A percentile compares a stretch with the other conserved stretches of the same genome.
These are phyloP conservation scores for Hycleus cichorii DNA, from an alignment of 1,140 invertebrate species.

Conservation along the genomic window DNA sequence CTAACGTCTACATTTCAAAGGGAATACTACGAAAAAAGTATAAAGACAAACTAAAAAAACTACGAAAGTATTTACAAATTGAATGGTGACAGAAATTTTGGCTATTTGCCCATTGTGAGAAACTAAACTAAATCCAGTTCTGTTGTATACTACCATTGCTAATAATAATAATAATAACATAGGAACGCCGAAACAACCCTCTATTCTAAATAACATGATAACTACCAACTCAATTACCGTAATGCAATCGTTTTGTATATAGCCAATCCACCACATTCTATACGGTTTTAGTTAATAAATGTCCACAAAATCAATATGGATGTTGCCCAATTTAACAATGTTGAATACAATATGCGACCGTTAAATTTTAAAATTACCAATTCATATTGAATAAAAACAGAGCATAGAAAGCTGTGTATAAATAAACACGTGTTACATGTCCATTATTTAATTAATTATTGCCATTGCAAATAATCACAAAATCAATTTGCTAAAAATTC, in stretches of 20 bases:
- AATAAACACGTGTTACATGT: too few species aligned
- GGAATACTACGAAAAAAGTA: neutral
- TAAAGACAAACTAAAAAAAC: neutral
- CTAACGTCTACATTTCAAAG: neutral
- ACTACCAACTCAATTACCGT: slow-evolving; percentile 5
- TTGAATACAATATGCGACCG: too few species aligned
- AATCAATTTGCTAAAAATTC: too few species aligned
- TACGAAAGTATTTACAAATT: neutral
- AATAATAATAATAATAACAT: neutral
- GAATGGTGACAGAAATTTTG: neutral
- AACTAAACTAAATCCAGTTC: neutral
- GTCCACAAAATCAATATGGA: too few species aligned
- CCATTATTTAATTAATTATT: too few species aligned
- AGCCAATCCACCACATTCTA: too few species aligned
- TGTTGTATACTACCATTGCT: neutral
- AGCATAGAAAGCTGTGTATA: too few species aligned
- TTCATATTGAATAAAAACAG: too few species aligned
- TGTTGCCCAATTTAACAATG: too few species aligned
- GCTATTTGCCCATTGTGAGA: neutral
- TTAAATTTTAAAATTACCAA: too few species aligned
- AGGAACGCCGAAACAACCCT: neutral
- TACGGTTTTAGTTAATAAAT: too few species aligned
- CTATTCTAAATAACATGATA: neutral
- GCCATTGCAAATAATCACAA: too few species aligned
- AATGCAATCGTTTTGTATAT: neutral